A percentile compares a stretch with the other conserved stretches of the same genome.
phyloP scores from a whole-genome alignment of 2,113 vertebrate genomes.

The Anser brachyrhynchus region DNA sequence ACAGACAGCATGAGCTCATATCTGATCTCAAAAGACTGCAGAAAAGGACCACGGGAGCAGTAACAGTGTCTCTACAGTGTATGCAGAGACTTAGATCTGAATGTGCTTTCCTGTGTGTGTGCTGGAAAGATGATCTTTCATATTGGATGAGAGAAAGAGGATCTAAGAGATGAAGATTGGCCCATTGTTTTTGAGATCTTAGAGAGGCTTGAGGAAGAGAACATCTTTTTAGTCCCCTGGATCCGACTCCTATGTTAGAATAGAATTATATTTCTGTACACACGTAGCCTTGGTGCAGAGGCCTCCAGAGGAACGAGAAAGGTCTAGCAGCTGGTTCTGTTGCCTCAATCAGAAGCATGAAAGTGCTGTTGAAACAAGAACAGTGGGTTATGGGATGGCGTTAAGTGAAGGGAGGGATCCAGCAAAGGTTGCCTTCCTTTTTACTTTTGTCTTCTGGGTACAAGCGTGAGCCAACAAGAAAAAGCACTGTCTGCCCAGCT shows the following conservation, averaged over 20 bases:
- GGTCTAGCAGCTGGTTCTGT: background rate
- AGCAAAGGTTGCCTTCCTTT: background rate
- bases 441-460: background rate
- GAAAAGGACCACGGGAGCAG: background rate
- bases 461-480: background rate
- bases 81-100: background rate
- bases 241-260: background rate
- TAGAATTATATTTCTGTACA: background rate
- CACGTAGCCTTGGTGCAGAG: background rate
- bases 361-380: background rate
- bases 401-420: background rate
- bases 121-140: background rate
- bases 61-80: background rate
- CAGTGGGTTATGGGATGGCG: background rate
- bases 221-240: background rate
- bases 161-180: background rate
- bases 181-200: background rate
- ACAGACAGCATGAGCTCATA: background rate
- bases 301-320: background rate
- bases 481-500: background rate
- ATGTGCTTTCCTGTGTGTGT: background rate
- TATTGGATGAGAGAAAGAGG: background rate
- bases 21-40: conserved; percentile 27
- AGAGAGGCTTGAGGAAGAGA: background rate
- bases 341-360: background rate